A percentile compares a stretch with the other conserved stretches of the same genome.
phyloP scores from a whole-genome alignment of 2,888 invertebrate species.

The Agonopterix subpropinquella region DNA sequence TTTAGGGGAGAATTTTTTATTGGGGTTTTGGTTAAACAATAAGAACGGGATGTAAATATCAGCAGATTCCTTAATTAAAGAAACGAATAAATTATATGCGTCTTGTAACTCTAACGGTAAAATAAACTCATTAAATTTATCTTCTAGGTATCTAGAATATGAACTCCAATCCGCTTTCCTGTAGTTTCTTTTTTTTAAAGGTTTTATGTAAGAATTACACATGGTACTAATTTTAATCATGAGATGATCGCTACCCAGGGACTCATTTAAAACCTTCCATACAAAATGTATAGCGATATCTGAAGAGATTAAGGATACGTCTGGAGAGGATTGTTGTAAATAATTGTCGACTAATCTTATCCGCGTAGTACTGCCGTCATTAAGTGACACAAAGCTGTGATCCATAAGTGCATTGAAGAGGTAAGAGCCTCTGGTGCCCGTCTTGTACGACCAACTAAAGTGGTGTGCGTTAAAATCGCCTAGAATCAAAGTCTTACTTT shows the following conservation, averaged over 20 bases:
- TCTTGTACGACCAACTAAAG: slow-evolving; percentile 5
- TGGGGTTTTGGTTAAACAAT: slow-evolving; percentile 11
- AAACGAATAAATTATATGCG: slow-evolving; percentile 9
- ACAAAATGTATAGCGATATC: slow-evolving; percentile 11
- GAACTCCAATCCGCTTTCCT: not conserved
- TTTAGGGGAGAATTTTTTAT: slow-evolving; percentile 15
- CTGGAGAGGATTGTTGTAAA: slow-evolving; percentile 18
- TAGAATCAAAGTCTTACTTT: slow-evolving; percentile 12
- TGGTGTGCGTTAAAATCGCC: too few relatives aligned
- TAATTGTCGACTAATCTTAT: slow-evolving; percentile 11
- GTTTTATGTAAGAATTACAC: not conserved
- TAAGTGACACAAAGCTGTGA: slow-evolving; percentile 10
- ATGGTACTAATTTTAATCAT: slow-evolving; percentile 8
- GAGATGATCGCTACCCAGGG: slow-evolving; percentile 16
- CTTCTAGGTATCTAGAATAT: too few relatives aligned
- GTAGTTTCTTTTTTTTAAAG: slow-evolving; percentile 11
- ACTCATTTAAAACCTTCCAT: slow-evolving; percentile 13
- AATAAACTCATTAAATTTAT: too few relatives aligned
- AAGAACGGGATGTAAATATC: slow-evolving; percentile 12
- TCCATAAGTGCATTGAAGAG: slow-evolving; percentile 15
- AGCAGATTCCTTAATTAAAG: slow-evolving; percentile 8
- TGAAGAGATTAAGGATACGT: slow-evolving; percentile 12
- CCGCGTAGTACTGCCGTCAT: slow-evolving; percentile 13
- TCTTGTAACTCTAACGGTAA: too few relatives aligned
- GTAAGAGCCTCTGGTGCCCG: slow-evolving; percentile 14